These are phyloP conservation scores for Melanaphis sacchari DNA, from an alignment of 1,140 invertebrate species.

Conservation along the genomic window DNA sequence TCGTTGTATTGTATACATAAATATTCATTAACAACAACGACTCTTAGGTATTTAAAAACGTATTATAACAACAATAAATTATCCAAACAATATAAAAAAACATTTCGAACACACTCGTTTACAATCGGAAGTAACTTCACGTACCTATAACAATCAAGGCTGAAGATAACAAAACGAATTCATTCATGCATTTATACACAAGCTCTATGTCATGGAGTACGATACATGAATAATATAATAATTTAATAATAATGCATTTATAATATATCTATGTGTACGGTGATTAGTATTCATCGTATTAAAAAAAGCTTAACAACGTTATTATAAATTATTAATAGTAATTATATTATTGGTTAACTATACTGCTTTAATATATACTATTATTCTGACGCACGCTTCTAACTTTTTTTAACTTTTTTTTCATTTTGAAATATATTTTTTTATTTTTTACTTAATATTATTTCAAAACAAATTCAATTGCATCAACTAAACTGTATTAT, in stretches of 20 bases:
- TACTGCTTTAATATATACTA: neutral
- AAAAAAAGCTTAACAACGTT: neutral
- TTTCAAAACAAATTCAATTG: neutral
- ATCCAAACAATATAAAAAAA: neutral
- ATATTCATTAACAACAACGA: constrained; percentile 21
- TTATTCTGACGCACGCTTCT: too few species aligned
- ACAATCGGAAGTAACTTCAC: constrained; percentile 12
- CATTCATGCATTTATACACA: neutral
- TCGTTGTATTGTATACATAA: neutral
- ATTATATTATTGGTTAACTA: neutral
- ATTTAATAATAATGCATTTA: neutral
- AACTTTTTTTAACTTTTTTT: too few species aligned
- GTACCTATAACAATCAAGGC: constrained; percentile 16
- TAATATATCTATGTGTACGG: neutral
- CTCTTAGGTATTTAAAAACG: neutral
- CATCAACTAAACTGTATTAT: neutral
- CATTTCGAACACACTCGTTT: constrained; percentile 12
- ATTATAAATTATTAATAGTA: neutral
- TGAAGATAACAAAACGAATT: neutral
- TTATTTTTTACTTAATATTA: too few species aligned
- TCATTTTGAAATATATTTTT: too few species aligned
- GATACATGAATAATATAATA: neutral
- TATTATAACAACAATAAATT: neutral
- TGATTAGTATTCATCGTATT: neutral
- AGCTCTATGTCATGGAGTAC: neutral